These are phyloP conservation scores for Datnioides undecimradiatus DNA, from an alignment of 2,113 vertebrate species.

Conservation along the genomic window DNA sequence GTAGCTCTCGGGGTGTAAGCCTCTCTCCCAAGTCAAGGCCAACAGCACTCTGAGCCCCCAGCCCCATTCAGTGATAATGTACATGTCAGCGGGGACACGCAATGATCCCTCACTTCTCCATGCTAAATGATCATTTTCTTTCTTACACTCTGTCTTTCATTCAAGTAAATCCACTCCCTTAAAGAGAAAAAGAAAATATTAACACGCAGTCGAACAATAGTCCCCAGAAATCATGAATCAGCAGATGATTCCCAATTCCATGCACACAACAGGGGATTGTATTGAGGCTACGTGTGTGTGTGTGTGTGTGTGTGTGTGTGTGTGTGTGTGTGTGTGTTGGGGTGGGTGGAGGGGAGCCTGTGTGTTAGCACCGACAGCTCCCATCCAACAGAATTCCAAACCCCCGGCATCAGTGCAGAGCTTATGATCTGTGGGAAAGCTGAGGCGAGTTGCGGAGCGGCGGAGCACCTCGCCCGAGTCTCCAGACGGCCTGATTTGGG, in stretches of 20 bases:
- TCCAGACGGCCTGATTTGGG: conserved; percentile 79
- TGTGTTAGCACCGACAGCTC: conserved; percentile 56
- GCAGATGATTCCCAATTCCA: conserved; percentile 77
- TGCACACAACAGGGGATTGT: conserved; percentile 74
- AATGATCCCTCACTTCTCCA: conserved; percentile 74
- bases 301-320: conserved; percentile 46
- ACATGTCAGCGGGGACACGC: conserved; percentile 77
- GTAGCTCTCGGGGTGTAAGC: conserved; percentile 81
- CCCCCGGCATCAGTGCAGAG: conserved; percentile 65
- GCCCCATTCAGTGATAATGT: conserved; percentile 68
- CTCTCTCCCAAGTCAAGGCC: conserved; percentile 74
- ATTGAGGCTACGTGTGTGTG: conserved; percentile 38
- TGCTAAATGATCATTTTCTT: conserved; percentile 76
- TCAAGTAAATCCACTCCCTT: conserved; percentile 71
- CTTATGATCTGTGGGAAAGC: conserved; percentile 77
- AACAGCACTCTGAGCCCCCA: conserved; percentile 63
- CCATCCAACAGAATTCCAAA: conserved; percentile 71
- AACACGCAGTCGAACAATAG: conserved; percentile 74
- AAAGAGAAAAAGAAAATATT: conserved; percentile 70
- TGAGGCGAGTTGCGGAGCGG: conserved; percentile 48
- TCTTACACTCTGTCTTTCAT: conserved; percentile 65
- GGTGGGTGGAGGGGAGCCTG: conserved; percentile 58
- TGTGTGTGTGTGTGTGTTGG: conserved; percentile 14
- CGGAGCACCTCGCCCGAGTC: conserved; percentile 75
- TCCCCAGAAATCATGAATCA: conserved; percentile 76